A percentile compares a stretch with the other conserved stretches of the same genome.
Evolutionary conservation across 1,140 invertebrate genomes (phyloP).

Genomic region (Charaxes varanes): DNA sequence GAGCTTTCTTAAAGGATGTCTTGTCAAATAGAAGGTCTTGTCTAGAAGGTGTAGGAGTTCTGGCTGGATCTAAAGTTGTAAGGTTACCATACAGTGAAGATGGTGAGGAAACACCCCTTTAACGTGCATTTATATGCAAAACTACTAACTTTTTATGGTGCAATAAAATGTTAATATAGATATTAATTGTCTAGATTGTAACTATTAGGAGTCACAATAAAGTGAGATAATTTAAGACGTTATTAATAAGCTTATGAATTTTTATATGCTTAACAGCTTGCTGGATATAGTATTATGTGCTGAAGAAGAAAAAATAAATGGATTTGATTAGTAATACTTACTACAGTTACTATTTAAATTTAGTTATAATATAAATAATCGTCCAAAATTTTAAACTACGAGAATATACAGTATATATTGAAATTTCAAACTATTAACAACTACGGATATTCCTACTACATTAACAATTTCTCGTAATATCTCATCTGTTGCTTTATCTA

Average conservation of each 20-base stretch:
- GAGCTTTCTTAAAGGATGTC: constrained; percentile 66
- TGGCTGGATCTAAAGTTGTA: constrained; percentile 54
- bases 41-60: constrained; percentile 64
- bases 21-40: constrained; percentile 70
- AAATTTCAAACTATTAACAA: no score
- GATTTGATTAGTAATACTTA: background rate
- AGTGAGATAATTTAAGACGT: constrained; percentile 26
- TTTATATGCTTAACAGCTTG: constrained; percentile 20
- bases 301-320: constrained; percentile 1
- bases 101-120: constrained; percentile 62
- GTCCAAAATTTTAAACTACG: no score
- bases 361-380: no score
- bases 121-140: constrained; percentile 38
- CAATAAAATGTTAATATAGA: constrained; percentile 48
- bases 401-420: no score
- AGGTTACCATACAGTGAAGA: constrained; percentile 52
- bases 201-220: constrained; percentile 20
- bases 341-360: background rate
- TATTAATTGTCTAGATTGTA: constrained; percentile 16
- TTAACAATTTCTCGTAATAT: no score
- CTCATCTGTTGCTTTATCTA: no score
- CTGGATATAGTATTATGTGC: constrained; percentile 2
- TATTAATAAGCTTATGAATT: constrained; percentile 36
- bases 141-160: constrained; percentile 49
- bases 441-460: no score